These are phyloP conservation scores for Trinorchestia longiramus DNA, from an alignment of 1,140 invertebrate species.

Conservation along the genomic window DNA sequence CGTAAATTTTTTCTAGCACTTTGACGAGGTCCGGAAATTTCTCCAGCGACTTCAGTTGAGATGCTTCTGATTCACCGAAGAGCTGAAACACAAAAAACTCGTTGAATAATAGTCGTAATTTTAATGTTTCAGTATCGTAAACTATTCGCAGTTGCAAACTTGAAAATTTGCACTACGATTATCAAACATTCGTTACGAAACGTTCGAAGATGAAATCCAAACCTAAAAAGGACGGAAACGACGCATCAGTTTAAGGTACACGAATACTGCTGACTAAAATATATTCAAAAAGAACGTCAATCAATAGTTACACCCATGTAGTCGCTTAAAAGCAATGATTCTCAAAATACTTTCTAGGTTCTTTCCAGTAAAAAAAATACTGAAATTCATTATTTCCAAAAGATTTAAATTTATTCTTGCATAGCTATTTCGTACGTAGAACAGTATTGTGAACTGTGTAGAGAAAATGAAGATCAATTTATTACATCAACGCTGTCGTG, in stretches of 20 bases:
- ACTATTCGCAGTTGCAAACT: background rate
- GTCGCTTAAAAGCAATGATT: no score
- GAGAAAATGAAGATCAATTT: background rate
- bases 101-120: background rate
- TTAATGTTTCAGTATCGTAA: background rate
- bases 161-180: background rate
- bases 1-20: conserved; percentile 62
- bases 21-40: conserved; percentile 60
- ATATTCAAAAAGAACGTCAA: no score
- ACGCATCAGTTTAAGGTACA: no score
- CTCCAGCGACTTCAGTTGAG: background rate
- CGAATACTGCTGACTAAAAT: no score
- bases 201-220: background rate
- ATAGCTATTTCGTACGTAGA: no score
- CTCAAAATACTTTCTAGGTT: no score
- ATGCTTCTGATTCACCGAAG: conserved; percentile 13
- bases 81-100: background rate
- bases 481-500: background rate
- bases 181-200: background rate
- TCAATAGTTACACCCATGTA: no score
- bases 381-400: no score
- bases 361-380: no score
- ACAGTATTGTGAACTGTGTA: no score
- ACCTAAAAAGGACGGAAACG: no score
- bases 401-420: no score